These are phyloP conservation scores for Protophormia terraenovae DNA, from an alignment of 2,888 invertebrate genomes.

Conservation along the genomic window DNA sequence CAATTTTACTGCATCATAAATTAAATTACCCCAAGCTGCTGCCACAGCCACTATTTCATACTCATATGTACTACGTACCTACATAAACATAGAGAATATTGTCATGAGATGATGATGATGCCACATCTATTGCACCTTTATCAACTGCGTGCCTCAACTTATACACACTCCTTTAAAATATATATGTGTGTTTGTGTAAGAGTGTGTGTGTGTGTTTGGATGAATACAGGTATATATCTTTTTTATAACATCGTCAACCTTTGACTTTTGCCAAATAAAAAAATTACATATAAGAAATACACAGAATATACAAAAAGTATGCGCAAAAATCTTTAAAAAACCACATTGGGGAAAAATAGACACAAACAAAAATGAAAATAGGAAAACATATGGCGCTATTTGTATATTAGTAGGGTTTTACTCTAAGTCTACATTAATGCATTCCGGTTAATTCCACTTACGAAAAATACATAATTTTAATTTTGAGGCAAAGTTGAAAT, in stretches of 20 bases:
- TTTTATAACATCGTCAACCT: conserved; percentile 59
- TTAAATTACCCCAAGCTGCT: conserved; percentile 71
- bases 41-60: conserved; percentile 61
- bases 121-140: conserved; percentile 62
- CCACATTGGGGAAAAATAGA: conserved; percentile 55
- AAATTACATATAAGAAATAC: conserved; percentile 36
- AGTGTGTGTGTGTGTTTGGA: background rate
- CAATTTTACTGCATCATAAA: conserved; percentile 73
- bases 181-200: background rate
- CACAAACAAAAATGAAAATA: conserved; percentile 34
- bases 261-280: conserved; percentile 64
- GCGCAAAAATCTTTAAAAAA: conserved; percentile 63
- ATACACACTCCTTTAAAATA: background rate
- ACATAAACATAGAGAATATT: conserved; percentile 52
- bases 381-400: conserved; percentile 9
- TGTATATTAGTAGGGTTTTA: conserved; percentile 2
- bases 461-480: too few species aligned
- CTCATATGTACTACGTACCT: conserved; percentile 34
- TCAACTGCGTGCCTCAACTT: conserved; percentile 60
- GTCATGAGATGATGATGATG: conserved; percentile 67
- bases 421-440: too few species aligned
- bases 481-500: too few species aligned
- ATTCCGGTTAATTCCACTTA: too few species aligned
- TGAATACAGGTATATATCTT: conserved; percentile 50
- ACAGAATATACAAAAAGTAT: conserved; percentile 66